Conservation (phyloP, 2,113 vertebrate species). For the Rhombomys opimus region DNA sequence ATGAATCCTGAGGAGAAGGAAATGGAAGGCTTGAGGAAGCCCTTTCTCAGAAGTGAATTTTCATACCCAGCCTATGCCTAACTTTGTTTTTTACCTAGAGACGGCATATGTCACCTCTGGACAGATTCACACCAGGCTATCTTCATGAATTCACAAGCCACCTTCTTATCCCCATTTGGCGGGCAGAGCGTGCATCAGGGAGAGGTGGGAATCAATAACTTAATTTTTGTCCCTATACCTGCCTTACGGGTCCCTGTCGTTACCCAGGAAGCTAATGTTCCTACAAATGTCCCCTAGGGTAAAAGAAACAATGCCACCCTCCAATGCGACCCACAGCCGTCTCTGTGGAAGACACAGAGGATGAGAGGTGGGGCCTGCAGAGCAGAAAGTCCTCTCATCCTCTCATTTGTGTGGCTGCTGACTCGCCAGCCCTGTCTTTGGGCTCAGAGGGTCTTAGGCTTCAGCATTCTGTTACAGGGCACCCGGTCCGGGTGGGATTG, state of each 20-base stretch:
- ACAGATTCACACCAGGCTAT: slow-evolving; percentile 17
- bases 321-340: not conserved
- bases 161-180: slow-evolving; percentile 59
- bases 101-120: not conserved
- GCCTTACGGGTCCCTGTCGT: not conserved
- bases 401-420: not conserved
- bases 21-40: not conserved
- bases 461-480: not conserved
- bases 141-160: slow-evolving; percentile 61
- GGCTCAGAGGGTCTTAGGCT: not conserved
- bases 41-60: not conserved
- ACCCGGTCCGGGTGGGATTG: not conserved
- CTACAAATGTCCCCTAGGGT: not conserved
- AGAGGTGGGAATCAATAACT: slow-evolving; percentile 58
- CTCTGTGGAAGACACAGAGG: not conserved
- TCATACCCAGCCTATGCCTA: not conserved
- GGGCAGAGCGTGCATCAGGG: not conserved
- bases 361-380: not conserved
- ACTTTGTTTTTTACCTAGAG: not conserved
- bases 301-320: not conserved
- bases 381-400: not conserved
- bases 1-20: not conserved
- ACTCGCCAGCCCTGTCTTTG: not conserved
- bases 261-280: slow-evolving; percentile 50
- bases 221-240: slow-evolving; percentile 35